Conservation (phyloP, 1,140 invertebrate genomes). For the Brachionus manjavacas region DNA sequence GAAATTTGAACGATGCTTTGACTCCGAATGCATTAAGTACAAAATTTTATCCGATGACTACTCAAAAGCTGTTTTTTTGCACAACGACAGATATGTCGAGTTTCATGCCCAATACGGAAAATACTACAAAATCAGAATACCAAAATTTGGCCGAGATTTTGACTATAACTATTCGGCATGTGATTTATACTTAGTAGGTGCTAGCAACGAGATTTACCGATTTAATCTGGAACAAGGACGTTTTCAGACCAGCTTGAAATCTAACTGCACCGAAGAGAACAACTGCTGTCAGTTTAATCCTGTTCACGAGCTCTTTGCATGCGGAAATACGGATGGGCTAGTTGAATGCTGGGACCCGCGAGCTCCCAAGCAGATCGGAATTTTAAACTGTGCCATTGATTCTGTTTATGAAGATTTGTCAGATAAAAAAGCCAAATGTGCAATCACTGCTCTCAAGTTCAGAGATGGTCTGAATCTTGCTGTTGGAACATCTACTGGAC, state of each 20-base stretch:
- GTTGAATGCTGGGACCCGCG: conserved; percentile 86
- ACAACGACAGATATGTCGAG: conserved; percentile 76
- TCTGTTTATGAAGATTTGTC: conserved; percentile 59
- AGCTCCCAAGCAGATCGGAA: conserved; percentile 67
- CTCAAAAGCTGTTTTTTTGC: conserved; percentile 62
- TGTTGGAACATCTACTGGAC: conserved; percentile 85
- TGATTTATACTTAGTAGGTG: conserved; percentile 85
- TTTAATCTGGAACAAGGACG: conserved; percentile 90
- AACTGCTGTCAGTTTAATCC: conserved; percentile 78
- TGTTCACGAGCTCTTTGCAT: conserved; percentile 75
- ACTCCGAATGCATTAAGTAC: conserved; percentile 75
- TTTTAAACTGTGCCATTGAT: conserved; percentile 78
- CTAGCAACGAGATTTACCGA: conserved; percentile 81
- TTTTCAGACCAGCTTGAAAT: conserved; percentile 68
- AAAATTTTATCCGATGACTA: conserved; percentile 63
- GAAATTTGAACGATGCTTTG: conserved; percentile 97
- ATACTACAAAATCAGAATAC: conserved; percentile 83
- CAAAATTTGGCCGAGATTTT: conserved; percentile 89
- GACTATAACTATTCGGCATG: conserved; percentile 81
- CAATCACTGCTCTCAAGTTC: conserved; percentile 68
- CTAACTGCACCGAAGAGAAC: background rate
- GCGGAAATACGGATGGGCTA: conserved; percentile 75
- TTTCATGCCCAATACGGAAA: conserved; percentile 86
- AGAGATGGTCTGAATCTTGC: conserved; percentile 73
- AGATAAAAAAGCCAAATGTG: conserved; percentile 50